Percentiles rank a stretch among this genome's conserved stretches.
These are phyloP conservation scores for Mesitornis unicolor DNA, from an alignment of 2,113 vertebrate species.

Conservation along the genomic window DNA sequence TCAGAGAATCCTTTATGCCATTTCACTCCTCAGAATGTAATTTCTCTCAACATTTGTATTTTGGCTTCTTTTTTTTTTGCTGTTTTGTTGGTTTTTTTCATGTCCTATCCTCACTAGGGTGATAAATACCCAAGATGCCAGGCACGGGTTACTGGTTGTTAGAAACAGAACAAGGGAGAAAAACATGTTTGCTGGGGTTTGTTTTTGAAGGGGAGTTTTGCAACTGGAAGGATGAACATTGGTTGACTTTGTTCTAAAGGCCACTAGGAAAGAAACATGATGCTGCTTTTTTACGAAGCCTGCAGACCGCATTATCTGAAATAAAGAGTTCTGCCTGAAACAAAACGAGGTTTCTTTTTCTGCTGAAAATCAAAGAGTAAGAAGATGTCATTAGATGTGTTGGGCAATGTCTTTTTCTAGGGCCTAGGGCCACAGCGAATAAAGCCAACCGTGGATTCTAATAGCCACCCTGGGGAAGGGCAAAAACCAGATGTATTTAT, in stretches of 20 bases:
- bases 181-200: background rate
- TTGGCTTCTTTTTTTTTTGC: background rate
- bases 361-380: background rate
- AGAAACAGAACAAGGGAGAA: background rate
- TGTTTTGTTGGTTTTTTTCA: background rate
- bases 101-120: background rate
- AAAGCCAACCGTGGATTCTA: background rate
- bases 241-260: background rate
- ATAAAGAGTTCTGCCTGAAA: background rate
- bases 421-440: background rate
- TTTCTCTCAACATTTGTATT: background rate
- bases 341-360: background rate
- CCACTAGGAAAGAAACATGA: background rate
- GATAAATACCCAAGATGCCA: background rate
- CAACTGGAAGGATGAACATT: background rate
- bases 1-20: background rate
- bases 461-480: background rate
- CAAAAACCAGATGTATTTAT: background rate
- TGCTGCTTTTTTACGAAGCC: background rate
- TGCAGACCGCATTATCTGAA: background rate
- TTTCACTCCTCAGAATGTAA: background rate
- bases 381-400: background rate
- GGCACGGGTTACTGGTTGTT: constrained; percentile 3
- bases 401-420: background rate
- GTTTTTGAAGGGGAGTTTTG: background rate